These are phyloP conservation scores for Glomeris maerens DNA, from an alignment of 1,140 invertebrate species.

Conservation along the genomic window DNA sequence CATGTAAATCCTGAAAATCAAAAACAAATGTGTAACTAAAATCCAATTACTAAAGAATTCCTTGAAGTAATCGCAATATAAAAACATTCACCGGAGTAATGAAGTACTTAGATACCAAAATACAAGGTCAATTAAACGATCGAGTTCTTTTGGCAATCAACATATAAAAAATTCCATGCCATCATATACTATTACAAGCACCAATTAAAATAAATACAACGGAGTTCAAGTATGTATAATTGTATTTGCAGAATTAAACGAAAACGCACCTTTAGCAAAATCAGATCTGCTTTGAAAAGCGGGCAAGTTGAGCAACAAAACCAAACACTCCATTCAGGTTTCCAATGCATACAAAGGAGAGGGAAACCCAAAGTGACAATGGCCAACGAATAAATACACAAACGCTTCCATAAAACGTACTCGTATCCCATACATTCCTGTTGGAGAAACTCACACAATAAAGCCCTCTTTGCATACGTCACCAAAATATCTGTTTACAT, in stretches of 20 bases:
- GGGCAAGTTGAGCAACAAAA: conserved; percentile 19
- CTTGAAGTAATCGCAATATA: too few relatives aligned
- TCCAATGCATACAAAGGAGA: conserved; percentile 23
- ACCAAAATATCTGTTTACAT: not conserved
- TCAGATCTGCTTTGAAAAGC: conserved; percentile 19
- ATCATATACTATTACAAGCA: not conserved
- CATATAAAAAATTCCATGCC: not conserved
- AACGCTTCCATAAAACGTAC: conserved; percentile 7
- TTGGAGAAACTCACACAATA: not conserved
- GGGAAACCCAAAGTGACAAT: conserved; percentile 12
- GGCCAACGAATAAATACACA: conserved; percentile 3
- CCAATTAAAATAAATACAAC: too few relatives aligned
- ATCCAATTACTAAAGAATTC: too few relatives aligned
- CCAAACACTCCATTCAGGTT: conserved; percentile 22
- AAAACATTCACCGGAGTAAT: too few relatives aligned
- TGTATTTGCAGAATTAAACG: too few relatives aligned
- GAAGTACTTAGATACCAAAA: too few relatives aligned
- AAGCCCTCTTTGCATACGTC: too few relatives aligned
- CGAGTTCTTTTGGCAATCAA: not conserved
- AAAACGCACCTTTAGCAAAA: conserved; percentile 20
- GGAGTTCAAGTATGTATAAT: too few relatives aligned
- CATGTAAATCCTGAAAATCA: too few relatives aligned
- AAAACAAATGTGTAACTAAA: too few relatives aligned
- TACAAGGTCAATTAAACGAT: too few relatives aligned
- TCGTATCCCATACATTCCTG: conserved; percentile 14